Base-by-base conservation (phyloP, 2,888 invertebrate genomes). In the Drosophila colorata region DNA sequence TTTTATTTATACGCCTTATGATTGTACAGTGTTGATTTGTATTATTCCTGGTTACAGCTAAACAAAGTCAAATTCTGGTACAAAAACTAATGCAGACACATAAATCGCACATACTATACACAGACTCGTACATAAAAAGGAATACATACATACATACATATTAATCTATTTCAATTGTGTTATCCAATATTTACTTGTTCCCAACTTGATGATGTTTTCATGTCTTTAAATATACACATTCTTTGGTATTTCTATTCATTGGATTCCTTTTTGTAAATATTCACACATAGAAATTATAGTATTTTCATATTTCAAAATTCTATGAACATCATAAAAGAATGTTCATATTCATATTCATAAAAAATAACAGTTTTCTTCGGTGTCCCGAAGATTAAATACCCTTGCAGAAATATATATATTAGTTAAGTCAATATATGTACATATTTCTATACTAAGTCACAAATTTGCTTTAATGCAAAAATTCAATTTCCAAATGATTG, bases 1-100 rank as follows among this genome's bases (percentile, higher is more conserved):
- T 81, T 84, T 83, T 70, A 20, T 75, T 76, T 76, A 52, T 86
- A 83, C 82, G 78, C 80, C 77, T 49, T 52, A 18, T 46, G 56
- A 69, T 77, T 82, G 79, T 74, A 64, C 51, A 65, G 74, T 78
- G 60, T 80, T 81, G 63, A 81, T 74, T 81, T 80, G 70, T 46
- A 35, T 78, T 58, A 64, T 74, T 61, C 47, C 61, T 67, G 52
- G 31, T 41, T 55, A 37, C 47, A 59, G 48, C 49, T 65, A 66
- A 48, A 64, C 67, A 59, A 57, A 60, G 55, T 66, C 65, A 56
- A 79, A 63, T 59, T 72, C 70, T 71, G 44, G 57, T 56, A 60
- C 64, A 61, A 61, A 75, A 57, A 58, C 56, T 58, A 66, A 55
- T 59, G 48, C 61, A 63, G 41, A 47, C 28, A 55, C 33, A 65